Conservation (phyloP, 2,113 vertebrate genomes). For the Halcyon senegalensis region DNA sequence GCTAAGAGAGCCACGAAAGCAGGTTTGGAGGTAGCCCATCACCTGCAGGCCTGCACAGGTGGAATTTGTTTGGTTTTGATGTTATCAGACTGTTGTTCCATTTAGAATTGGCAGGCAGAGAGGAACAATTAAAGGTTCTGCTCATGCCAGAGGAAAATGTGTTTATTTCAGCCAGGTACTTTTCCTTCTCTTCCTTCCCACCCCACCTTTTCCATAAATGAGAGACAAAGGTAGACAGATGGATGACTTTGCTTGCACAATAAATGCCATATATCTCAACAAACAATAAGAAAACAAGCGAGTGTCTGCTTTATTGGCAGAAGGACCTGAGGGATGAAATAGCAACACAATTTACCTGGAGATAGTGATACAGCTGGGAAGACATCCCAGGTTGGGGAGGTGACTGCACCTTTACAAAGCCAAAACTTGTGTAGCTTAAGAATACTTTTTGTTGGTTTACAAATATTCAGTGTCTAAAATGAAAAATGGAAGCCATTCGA, state of each 20-base stretch:
- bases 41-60: neutral
- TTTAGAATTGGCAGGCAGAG: neutral
- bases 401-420: neutral
- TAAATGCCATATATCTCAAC: neutral
- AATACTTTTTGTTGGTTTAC: neutral
- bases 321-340: neutral
- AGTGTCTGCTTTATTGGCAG: neutral
- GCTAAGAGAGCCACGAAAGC: neutral
- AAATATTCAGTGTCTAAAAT: neutral
- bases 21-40: neutral
- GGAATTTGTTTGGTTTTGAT: neutral
- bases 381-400: neutral
- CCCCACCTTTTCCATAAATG: neutral
- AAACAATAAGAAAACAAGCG: neutral
- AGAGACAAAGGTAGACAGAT: neutral
- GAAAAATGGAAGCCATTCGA: neutral
- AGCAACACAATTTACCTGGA: neutral
- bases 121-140: neutral
- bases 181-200: neutral
- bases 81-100: neutral
- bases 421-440: neutral
- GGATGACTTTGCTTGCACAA: neutral
- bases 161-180: neutral
- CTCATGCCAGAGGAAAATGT: neutral
- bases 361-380: neutral